Evolutionary conservation across 2,113 vertebrate genomes (phyloP), one percentile per base, ranked within the genome.

Genomic region (Nanorana parkeri): DNA sequence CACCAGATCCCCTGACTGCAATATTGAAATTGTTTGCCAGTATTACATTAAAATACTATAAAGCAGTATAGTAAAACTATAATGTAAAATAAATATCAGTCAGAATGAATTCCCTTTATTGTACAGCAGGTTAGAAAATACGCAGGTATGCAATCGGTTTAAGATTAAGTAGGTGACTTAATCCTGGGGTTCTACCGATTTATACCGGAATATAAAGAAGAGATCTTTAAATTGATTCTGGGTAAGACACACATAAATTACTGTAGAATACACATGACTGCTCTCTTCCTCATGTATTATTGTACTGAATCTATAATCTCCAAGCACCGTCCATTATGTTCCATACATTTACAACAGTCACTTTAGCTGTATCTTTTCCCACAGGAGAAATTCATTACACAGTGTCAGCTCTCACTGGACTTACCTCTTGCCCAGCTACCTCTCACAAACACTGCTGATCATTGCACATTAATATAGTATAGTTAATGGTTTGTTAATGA

Each of bases 331-430:
- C 61, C 76, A 78, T 66, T 54, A 78, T n/a, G 61, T 66, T 67
- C 76, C 76, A 66, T 78, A 28, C 54, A 67, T 78, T 78, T 20
- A 54, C 19, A n/a, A 24, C 36, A 78, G 61, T 54, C 61, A 54
- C 61, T 66, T 78, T 54, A 54, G 47, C 76, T 55, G 28, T 55
- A n/a, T 77, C 24, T 65, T 26, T 52, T 29, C 61, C 41, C 61
- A 28, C n/a, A 52, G 75, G 75, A n/a, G 61, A 19, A 20, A 66
- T 78, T 78, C 13, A 67, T 78, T 78, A 29, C 51, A 28, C 24
- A 28, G 15, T 74, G 28, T 26, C 8, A 19, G 47, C 32, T 75
- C 47, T 55, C 19, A 66, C 55, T 63, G 47, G 41, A 67, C 63
- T 6, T 61, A 61, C 72, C 28, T 41, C 55, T 75, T 65, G 4